Conservation (phyloP, 2,888 invertebrate species). For the Eupithecia subumbrata region DNA sequence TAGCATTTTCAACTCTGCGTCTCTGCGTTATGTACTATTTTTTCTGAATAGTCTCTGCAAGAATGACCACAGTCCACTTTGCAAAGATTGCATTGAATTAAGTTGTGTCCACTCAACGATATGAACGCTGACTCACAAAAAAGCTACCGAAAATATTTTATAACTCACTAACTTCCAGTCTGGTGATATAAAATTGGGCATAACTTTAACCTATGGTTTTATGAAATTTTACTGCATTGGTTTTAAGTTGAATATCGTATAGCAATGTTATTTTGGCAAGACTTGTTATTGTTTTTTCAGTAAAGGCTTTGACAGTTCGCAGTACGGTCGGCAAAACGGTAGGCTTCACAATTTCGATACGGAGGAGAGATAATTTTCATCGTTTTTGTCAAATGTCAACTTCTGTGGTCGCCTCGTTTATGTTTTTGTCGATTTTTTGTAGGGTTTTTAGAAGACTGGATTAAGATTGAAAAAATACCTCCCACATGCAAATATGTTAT, state of each 20-base stretch:
- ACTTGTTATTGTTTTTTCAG: constrained; percentile 52
- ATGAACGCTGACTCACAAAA: constrained; percentile 50
- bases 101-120: constrained; percentile 46
- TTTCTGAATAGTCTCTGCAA: constrained; percentile 27
- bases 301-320: constrained; percentile 81
- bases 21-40: background rate
- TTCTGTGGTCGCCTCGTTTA: constrained; percentile 73
- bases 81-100: constrained; percentile 34
- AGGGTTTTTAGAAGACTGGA: constrained; percentile 21
- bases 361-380: constrained; percentile 67
- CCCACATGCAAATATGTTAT: constrained; percentile 24
- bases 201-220: constrained; percentile 23
- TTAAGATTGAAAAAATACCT: constrained; percentile 29
- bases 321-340: constrained; percentile 79
- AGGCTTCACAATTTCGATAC: constrained; percentile 78
- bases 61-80: constrained; percentile 28
- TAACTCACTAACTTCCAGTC: constrained; percentile 74
- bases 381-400: constrained; percentile 84
- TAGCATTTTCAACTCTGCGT: background rate
- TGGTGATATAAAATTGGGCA: constrained; percentile 71
- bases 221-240: constrained; percentile 10
- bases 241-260: constrained; percentile 46
- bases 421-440: constrained; percentile 52
- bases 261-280: background rate
- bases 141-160: constrained; percentile 66